Base-by-base conservation (phyloP, 2,113 vertebrate species). In the Anarhynchus alexandrinus region DNA sequence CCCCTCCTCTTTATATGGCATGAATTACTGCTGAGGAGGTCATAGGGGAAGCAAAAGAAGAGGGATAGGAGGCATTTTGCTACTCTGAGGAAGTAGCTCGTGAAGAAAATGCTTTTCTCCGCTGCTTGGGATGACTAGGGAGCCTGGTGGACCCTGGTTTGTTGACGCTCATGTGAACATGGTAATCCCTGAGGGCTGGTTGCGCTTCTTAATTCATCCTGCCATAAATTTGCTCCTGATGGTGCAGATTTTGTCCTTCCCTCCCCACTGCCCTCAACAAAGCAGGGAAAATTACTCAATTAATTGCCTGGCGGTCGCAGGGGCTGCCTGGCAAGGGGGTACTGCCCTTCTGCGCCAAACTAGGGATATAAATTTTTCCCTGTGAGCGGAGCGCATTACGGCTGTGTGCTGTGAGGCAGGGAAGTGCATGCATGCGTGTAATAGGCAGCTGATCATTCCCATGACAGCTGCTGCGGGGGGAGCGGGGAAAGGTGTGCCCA, bases 391-490 rank as follows among this genome's bases (percentile, higher is more conserved):
- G 97, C 96, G 82, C 96, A 93, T 98, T 97, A 96, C 78, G 95
- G 95, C 97, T 71, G 98, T 95, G 93, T 66, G 98, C 98, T 98
- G 61, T 40, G 94, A 98, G 98, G 98, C 98, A 98, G 97, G 96
- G 97, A 97, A 96, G 98, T 92, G 94, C 98, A 99, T 98, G 98
- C 98, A 99, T 98, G 99, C 98, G 90, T 99, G 98, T 98, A 97
- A 98, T 96, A 97, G 98, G 98, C 98, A 98, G 98, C 98, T 98
- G 98, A 98, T 98, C 98, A 98, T 98, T 98, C 97, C 98, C 98
- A 98, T 98, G 98, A 98, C 98, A 98, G 99, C 98, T 96, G 95
- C 95, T 59, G 78, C 10, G 8, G 91, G 67, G 84, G 84, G 74
- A 96, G 96, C 67, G 6, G 95, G 96, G 92, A 97, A 98, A 98